phyloP scores from a whole-genome alignment of 2,888 invertebrate species.

The Flexamia atlantica region DNA sequence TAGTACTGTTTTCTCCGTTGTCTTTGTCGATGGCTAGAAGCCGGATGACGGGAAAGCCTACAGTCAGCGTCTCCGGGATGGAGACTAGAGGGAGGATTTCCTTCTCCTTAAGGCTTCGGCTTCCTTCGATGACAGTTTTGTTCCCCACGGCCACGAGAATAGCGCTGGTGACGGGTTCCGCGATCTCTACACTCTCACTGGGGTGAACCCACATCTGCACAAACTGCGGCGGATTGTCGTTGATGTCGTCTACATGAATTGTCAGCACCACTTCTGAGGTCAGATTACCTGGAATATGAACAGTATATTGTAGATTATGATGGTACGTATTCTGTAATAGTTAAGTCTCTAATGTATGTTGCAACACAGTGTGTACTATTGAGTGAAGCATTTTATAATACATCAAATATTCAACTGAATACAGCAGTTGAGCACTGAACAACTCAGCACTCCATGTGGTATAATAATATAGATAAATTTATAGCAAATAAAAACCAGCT shows the following conservation, averaged over 20 bases:
- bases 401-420: too few species aligned
- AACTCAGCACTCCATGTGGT: too few species aligned
- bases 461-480: too few species aligned
- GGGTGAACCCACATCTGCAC: conserved; percentile 84
- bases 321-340: too few species aligned
- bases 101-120: conserved; percentile 63
- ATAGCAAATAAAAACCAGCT: too few species aligned
- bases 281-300: conserved; percentile 79
- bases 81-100: conserved; percentile 80
- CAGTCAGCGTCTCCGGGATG: conserved; percentile 84
- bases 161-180: conserved; percentile 65
- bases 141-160: conserved; percentile 67
- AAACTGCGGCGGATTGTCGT: conserved; percentile 88
- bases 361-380: too few species aligned
- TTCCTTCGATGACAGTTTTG: conserved; percentile 66
- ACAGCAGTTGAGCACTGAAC: too few species aligned
- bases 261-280: conserved; percentile 85
- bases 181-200: conserved; percentile 79
- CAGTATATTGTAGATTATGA: background rate
- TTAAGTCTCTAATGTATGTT: too few species aligned
- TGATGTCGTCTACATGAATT: conserved; percentile 86
- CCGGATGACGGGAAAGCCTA: conserved; percentile 84
- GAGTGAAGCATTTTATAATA: too few species aligned
- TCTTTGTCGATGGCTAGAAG: conserved; percentile 86
- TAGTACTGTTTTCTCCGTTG: conserved; percentile 82